A percentile compares a stretch with the other conserved stretches of the same genome.
These are phyloP conservation scores for Seriola quinqueradiata DNA, from an alignment of 2,113 vertebrate genomes.

Conservation along the genomic window DNA sequence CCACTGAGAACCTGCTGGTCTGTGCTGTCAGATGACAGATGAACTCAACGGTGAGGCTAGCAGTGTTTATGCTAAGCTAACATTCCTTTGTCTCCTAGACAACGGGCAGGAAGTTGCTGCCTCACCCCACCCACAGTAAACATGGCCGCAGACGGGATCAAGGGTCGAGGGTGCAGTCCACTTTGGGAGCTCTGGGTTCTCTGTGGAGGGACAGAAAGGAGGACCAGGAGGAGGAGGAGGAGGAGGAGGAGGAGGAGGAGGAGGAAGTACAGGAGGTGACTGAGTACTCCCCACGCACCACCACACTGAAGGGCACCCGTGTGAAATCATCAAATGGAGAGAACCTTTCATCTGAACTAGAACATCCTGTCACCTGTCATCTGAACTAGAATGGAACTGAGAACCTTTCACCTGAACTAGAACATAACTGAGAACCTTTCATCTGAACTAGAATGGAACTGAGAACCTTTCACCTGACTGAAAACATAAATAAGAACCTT, in stretches of 20 bases:
- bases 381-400: no score
- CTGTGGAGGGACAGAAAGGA: conserved; percentile 86
- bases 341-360: conserved; percentile 83
- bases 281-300: conserved; percentile 43
- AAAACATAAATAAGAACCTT: no score
- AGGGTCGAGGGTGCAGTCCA: conserved; percentile 69
- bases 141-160: conserved; percentile 80
- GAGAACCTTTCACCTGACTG: no score
- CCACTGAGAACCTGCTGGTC: no score
- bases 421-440: no score
- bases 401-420: no score
- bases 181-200: conserved; percentile 78
- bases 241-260: conserved; percentile 56
- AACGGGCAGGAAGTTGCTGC: conserved; percentile 63
- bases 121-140: conserved; percentile 83
- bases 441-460: no score
- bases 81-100: conserved; percentile 62
- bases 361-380: conserved; percentile 88
- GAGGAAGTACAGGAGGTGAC: conserved; percentile 60
- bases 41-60: neutral
- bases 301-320: conserved; percentile 81
- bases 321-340: conserved; percentile 88
- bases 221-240: conserved; percentile 59
- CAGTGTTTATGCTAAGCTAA: conserved; percentile 3
- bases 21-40: neutral